Evolutionary conservation across 92 coral and sea anemone genomes (phyloP).

Genomic region (Epizoanthus illoricatus): DNA sequence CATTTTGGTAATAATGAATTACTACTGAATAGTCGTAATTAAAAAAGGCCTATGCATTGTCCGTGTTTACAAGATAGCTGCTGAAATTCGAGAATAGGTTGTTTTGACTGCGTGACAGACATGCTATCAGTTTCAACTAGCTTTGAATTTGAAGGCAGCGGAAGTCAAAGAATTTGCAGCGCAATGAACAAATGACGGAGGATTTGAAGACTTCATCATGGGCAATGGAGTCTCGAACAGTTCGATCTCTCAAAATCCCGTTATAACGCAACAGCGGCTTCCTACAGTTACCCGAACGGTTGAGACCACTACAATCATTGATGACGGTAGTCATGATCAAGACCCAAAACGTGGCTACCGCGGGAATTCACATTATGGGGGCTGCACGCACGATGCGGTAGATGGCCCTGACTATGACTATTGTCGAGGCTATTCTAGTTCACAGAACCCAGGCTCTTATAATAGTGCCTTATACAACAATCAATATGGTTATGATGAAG

Average conservation of each 20-base stretch:
- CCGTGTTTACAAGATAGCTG: neutral
- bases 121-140: constrained; percentile 2
- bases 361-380: constrained; percentile 9
- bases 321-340: neutral
- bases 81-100: neutral
- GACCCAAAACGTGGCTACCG: neutral
- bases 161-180: constrained; percentile 25
- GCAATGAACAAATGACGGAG: neutral
- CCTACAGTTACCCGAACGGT: constrained; percentile 28
- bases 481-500: constrained; percentile 25
- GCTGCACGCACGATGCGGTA: neutral
- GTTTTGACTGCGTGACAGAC: constrained; percentile 15
- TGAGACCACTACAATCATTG: constrained; percentile 19
- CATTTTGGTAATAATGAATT: neutral
- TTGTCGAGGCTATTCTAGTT: constrained; percentile 2
- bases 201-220: constrained; percentile 22
- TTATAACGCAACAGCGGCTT: neutral
- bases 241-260: neutral
- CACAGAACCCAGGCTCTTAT: neutral
- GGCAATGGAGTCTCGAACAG: constrained; percentile 30
- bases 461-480: constrained; percentile 7
- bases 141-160: neutral
- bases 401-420: neutral
- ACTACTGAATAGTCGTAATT: neutral
- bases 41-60: too few species aligned